Percentiles rank a stretch among this genome's conserved stretches.
Evolutionary conservation across 1,140 invertebrate species (phyloP).

Genomic region (Neodiprion virginianus): DNA sequence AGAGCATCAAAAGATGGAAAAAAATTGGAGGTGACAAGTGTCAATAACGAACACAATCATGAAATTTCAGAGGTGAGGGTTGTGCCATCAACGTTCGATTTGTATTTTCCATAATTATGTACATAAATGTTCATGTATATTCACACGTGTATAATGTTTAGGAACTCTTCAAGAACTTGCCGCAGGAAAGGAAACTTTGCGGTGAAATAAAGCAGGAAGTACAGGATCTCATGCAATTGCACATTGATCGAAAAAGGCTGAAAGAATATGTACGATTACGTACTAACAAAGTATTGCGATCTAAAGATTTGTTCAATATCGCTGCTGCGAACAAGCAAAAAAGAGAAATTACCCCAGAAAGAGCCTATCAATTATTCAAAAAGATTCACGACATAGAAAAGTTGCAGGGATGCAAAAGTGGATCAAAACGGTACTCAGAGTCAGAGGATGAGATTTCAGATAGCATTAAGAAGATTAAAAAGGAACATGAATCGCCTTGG

Average conservation of each 20-base stretch:
- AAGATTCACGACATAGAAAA: constrained; percentile 58
- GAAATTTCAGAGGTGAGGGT: constrained; percentile 55
- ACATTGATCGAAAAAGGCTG: constrained; percentile 55
- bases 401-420: constrained; percentile 47
- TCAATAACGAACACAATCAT: constrained; percentile 61
- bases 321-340: constrained; percentile 57
- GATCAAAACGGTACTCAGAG: constrained; percentile 55
- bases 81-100: not conserved
- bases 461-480: constrained; percentile 57
- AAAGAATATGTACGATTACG: constrained; percentile 55
- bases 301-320: constrained; percentile 60
- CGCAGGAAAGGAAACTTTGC: constrained; percentile 56
- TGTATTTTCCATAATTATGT: not conserved
- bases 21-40: constrained; percentile 59
- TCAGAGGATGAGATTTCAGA: constrained; percentile 59
- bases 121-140: constrained; percentile 3
- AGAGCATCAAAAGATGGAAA: constrained; percentile 59
- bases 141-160: constrained; percentile 18
- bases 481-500: constrained; percentile 50
- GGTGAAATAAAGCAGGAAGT: constrained; percentile 58
- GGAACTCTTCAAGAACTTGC: constrained; percentile 57
- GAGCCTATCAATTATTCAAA: constrained; percentile 62
- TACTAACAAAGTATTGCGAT: constrained; percentile 55
- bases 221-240: constrained; percentile 54
- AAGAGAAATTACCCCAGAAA: constrained; percentile 58